These are phyloP conservation scores for Amaurobius ferox DNA, from an alignment of 2,888 invertebrate species.

Conservation along the genomic window DNA sequence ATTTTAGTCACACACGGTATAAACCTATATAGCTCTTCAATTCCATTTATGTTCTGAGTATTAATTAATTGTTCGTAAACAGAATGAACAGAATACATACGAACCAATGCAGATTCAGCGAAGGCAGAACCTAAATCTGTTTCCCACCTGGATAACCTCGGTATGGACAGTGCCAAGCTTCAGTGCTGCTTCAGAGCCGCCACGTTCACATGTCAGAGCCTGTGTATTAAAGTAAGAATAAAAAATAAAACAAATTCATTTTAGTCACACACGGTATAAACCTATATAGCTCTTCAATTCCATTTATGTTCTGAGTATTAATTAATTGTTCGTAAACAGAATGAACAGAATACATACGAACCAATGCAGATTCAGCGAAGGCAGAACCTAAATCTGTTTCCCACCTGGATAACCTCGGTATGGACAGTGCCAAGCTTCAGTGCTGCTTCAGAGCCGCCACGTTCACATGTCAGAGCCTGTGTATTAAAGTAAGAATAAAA, in stretches of 20 bases:
- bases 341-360: constrained; percentile 89
- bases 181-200: constrained; percentile 85
- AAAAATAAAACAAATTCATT: no score
- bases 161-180: constrained; percentile 91
- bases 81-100: constrained; percentile 88
- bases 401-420: constrained; percentile 81
- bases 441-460: constrained; percentile 83
- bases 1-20: no score
- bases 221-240: constrained; percentile 77
- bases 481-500: constrained; percentile 77
- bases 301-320: no score
- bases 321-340: constrained; percentile 79
- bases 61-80: constrained; percentile 79
- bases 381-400: constrained; percentile 54
- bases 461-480: constrained; percentile 77
- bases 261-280: no score
- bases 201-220: constrained; percentile 76
- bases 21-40: no score
- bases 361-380: constrained; percentile 78
- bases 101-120: constrained; percentile 80
- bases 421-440: constrained; percentile 92
- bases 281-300: no score
- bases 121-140: constrained; percentile 53
- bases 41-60: no score
- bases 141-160: constrained; percentile 80